Base-by-base conservation (phyloP, 2,797 vertebrate genomes). In the Spheniscus humboldti region DNA sequence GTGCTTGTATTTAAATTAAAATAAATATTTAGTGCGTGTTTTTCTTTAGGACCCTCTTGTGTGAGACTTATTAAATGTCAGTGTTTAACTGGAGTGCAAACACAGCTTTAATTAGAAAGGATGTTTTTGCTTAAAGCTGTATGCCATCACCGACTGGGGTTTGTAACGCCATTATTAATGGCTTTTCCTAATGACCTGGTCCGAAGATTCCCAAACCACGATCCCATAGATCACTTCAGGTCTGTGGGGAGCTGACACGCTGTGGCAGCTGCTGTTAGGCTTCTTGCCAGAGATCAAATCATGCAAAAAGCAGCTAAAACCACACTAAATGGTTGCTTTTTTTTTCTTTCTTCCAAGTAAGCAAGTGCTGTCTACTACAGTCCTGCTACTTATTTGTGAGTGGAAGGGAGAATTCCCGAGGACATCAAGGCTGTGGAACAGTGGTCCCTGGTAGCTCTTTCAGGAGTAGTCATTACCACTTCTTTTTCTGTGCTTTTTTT, bases 41-140 rank as follows among this genome's bases (percentile, higher is more conserved):
- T 73, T 93, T 94, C 88, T 95, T 95, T 33, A 75, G 72, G 88
- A 68, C 84, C 41, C 60, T 96, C 93, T 91, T 63, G 62, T 95
- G 93, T 80, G 91, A 93, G 86, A 56, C 80, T 92, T 94, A 77
- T 45, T 94, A 94, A 94, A 95, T 91, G 94, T 87, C 85, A 73
- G 89, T 69, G 77, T 97, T 95, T 92, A 94, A 95, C 86, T 37
- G 74, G 75, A 97, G 96, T 50, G 59, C 95, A 97, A 97, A 88
- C 69, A 86, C 7, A 64, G 73, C 75, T 95, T 95, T 96, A 94
- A 96, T 72, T 80, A 59, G 78, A 81, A 90, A 78, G 66, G 64
- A 77, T 81, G 76, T 15, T 77, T 81, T 72, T 82, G 57, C 88
- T 93, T 84, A 43, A 95, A 97, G 76, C 83, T 57, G 24, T 74